A percentile compares a stretch with the other conserved stretches of the same genome.
These are phyloP conservation scores for Brachionus calyciflorus DNA, from an alignment of 1,140 invertebrate species.

Conservation along the genomic window DNA sequence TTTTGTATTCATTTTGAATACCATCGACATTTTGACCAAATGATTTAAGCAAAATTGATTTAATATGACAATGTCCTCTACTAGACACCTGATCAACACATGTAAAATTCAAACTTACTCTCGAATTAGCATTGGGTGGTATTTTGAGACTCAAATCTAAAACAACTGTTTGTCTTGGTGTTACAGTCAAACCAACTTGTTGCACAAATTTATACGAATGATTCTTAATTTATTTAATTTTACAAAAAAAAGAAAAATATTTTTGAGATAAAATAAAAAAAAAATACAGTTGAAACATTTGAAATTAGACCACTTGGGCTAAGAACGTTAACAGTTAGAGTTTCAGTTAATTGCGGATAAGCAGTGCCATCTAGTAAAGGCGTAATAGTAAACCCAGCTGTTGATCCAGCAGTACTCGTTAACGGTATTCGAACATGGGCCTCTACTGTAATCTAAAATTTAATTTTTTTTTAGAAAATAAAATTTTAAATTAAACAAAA, in stretches of 20 bases:
- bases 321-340: background rate
- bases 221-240: no score
- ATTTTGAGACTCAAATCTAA: background rate
- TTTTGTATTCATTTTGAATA: constrained; percentile 11
- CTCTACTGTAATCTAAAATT: constrained; percentile 2
- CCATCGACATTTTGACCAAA: constrained; percentile 51
- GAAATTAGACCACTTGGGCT: background rate
- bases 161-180: background rate
- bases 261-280: no score
- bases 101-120: background rate
- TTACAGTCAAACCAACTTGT: background rate
- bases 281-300: background rate
- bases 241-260: no score
- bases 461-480: no score
- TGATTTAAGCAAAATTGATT: constrained; percentile 43
- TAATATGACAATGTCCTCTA: constrained; percentile 7
- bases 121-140: constrained; percentile 8
- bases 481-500: background rate
- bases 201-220: background rate
- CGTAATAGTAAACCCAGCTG: background rate
- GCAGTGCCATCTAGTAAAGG: background rate
- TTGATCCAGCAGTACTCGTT: background rate
- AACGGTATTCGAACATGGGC: constrained; percentile 29
- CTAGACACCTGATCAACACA: background rate
- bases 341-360: background rate